These are phyloP conservation scores for Thunnus maccoyii DNA, from an alignment of 2,113 vertebrate species.

Conservation along the genomic window DNA sequence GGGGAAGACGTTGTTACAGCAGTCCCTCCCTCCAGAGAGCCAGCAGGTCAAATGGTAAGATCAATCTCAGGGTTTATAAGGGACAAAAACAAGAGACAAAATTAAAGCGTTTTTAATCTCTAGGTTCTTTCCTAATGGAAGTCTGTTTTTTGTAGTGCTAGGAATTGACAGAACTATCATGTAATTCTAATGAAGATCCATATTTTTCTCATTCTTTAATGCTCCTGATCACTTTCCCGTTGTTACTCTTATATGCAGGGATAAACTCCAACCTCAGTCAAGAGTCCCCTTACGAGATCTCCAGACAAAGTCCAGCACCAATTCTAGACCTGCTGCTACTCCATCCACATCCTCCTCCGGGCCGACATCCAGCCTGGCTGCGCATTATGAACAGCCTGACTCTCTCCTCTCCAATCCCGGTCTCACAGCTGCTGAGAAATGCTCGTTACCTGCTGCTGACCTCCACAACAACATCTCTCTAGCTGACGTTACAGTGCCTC, in stretches of 20 bases:
- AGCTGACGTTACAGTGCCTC: conserved; percentile 90
- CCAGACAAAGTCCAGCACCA: conserved; percentile 86
- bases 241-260: conserved; percentile 82
- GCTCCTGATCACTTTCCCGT: background rate
- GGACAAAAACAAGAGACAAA: too few relatives aligned
- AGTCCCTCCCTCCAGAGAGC: conserved; percentile 93
- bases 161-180: too few relatives aligned
- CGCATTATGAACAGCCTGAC: conserved; percentile 74
- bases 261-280: conserved; percentile 89
- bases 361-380: conserved; percentile 21
- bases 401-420: conserved; percentile 61
- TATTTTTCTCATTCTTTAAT: conserved; percentile 72
- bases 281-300: conserved; percentile 93
- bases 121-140: background rate
- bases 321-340: conserved; percentile 53
- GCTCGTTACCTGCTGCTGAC: conserved; percentile 36
- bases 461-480: conserved; percentile 87
- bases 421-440: conserved; percentile 60
- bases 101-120: background rate
- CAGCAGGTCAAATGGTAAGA: conserved; percentile 94
- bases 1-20: conserved; percentile 94
- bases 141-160: too few relatives aligned
- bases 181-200: background rate
- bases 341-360: background rate
- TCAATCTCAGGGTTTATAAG: too few relatives aligned